phyloP scores from a whole-genome alignment of 2,113 vertebrate genomes.

The Mesocricetus auratus region DNA sequence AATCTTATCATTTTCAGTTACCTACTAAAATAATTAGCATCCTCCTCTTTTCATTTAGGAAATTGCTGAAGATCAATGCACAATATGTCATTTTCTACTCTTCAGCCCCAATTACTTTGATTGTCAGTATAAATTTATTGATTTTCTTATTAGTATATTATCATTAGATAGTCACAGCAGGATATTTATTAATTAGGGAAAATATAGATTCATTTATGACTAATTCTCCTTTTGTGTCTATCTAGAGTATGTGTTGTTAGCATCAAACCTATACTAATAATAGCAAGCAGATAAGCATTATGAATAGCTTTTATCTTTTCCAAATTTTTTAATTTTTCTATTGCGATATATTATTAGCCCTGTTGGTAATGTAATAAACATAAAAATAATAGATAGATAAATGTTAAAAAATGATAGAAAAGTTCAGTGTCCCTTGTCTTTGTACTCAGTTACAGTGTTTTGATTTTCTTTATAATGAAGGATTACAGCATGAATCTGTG shows the following conservation, averaged over 20 bases:
- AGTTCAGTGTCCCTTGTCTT: neutral
- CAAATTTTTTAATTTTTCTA: conserved; percentile 55
- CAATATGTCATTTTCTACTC: conserved; percentile 84
- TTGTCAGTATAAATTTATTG: conserved; percentile 88
- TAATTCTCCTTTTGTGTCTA: conserved; percentile 83
- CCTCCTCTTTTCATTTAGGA: conserved; percentile 86
- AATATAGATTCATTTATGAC: conserved; percentile 85
- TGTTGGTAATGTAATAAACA: neutral
- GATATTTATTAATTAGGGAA: conserved; percentile 88
- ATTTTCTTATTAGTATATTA: conserved; percentile 89
- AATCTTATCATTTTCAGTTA: conserved; percentile 88
- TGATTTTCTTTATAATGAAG: neutral
- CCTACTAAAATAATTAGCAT: conserved; percentile 88
- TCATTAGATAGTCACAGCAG: conserved; percentile 87
- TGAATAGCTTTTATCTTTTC: conserved; percentile 45
- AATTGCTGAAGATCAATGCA: conserved; percentile 87
- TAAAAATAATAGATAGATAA: neutral
- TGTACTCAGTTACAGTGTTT: neutral
- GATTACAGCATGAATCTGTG: neutral
- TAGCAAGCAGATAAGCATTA: conserved; percentile 69
- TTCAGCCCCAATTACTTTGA: conserved; percentile 86
- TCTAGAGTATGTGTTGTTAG: conserved; percentile 68
- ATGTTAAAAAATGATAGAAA: neutral
- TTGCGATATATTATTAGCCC: conserved; percentile 3
- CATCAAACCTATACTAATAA: conserved; percentile 68